Evolutionary conservation across 2,113 vertebrate species (phyloP), one percentile per base, ranked within the genome.

Genomic region (Mirounga angustirostris): DNA sequence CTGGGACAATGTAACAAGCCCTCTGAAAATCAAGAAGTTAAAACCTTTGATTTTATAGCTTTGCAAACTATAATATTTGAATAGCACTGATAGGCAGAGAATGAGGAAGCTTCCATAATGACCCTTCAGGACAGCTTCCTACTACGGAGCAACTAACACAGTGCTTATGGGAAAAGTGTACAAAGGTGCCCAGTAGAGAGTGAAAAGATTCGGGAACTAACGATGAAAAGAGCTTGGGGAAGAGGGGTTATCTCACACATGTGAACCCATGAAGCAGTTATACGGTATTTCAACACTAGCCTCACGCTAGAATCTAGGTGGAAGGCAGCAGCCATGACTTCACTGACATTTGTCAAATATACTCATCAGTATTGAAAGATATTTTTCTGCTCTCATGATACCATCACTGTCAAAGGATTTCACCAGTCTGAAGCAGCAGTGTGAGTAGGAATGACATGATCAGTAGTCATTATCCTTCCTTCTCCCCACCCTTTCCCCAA

Each of bases 121-220:
- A 24, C 5, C 10, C 13, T 59, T 71, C 21, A 59, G 52, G 67
- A 28, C 1, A 86, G 73, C 13, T 67, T 16, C 28, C 10, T 26
- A 21, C 4, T 3, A 9, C 56, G 0, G 1, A 82, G n/a, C 36
- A 36, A 14, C 67, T 21, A 36, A 50, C 30, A 19, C 4, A 7
- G 26, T 54, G n/a, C 33, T 50, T 19, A 8, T 5, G 26, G 26
- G 19, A 67, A 74, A 4, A 19, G 12, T 19, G 5, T 56, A 74
- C 24, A 43, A 78, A 76, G 56, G 11, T 30, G 67, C 9, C 71
- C 24, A 24, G 15, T n/a, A 58, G 33, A 43, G 7, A 80, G 30
- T 28, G 58, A 30, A 83, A 59, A 86, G 40, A 59, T 1, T 13
- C 11, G 21, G 33, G 19, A 40, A 65, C 12, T 36, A 30, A 76